Percentiles rank a stretch among this genome's conserved stretches.
phyloP scores from a whole-genome alignment of 2,113 vertebrate species.

The Raphicerus campestris region DNA sequence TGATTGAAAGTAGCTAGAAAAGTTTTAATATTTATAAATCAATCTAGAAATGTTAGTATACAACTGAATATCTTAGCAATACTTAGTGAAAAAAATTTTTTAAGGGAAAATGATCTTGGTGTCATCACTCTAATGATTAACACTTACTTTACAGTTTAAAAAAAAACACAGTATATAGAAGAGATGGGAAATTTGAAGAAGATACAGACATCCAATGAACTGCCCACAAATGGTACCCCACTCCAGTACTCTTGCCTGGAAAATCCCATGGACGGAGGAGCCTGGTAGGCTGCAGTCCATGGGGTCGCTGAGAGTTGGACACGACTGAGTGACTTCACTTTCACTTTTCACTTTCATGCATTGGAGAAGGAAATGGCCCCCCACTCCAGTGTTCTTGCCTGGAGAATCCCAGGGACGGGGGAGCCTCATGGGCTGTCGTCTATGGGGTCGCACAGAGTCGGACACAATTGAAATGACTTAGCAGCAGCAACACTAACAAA shows the following conservation, averaged over 20 bases:
- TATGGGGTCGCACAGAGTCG: fast-evolving
- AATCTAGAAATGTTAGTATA: background rate
- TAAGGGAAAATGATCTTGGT: background rate
- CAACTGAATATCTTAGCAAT: background rate
- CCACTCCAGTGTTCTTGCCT: too few species aligned
- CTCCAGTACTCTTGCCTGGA: too few species aligned
- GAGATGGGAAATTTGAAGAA: background rate
- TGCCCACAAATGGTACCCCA: background rate
- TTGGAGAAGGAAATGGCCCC: too few species aligned
- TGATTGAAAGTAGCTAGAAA: background rate
- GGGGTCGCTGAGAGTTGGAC: too few species aligned
- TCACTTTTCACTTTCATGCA: too few species aligned
- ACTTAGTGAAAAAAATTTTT: background rate
- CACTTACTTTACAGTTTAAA: background rate
- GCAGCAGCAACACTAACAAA: background rate
- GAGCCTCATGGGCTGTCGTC: too few species aligned
- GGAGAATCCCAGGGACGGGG: too few species aligned
- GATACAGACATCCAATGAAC: background rate
- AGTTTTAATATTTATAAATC: background rate
- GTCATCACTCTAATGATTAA: background rate
- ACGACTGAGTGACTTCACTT: too few species aligned
- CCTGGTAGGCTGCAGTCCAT: too few species aligned
- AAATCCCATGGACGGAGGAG: too few species aligned
- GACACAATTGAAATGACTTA: too few species aligned
- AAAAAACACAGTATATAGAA: background rate